Base-by-base conservation (phyloP, 2,113 vertebrate species). In the Eurystomus gularis region DNA sequence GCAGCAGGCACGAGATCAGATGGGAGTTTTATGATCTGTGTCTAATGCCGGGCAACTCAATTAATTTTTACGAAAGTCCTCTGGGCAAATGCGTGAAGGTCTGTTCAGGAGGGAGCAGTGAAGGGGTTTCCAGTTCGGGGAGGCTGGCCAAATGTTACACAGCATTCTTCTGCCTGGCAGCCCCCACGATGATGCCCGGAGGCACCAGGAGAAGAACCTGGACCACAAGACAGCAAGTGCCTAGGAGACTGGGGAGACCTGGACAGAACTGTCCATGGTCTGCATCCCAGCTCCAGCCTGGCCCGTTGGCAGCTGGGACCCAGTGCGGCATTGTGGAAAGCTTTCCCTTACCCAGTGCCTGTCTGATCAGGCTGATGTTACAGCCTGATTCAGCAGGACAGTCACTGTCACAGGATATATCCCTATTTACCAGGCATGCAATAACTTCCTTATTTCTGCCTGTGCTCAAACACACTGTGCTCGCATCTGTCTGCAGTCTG, bases 11-110 rank as follows among this genome's bases (percentile, higher is more conserved):
- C 2, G 19, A 54, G 93, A 96, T 95, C 93, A 94, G 90, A 94
- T 92, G 90, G 66, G 78, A 91, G 79, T 54, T 96, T 96, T 91
- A 96, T 90, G 86, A 93, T 65, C 90, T 93, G 88, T 94, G 71
- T 77, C 95, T 94, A 86, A 96, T 86, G 86, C 82, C 82, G 88
- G 96, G 90, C 94, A 69, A 93, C 94, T 93, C 94, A 90, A 93
- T 94, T 90, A 92, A 92, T 92, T 95, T 96, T 97, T 96, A 95
- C 17, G n/a, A 0, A 77, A 88, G 93, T 93, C 94, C 86, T 80
- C 82, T 61, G 68, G 92, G 95, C 75, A 77, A 88, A 90, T 37
- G 54, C 71, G 35, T 19, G 46, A 86, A 61, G 85, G 44, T 71
- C 52, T 79, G 18, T 44, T 88, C 31, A 8, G 84, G 48, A 80